These are phyloP conservation scores for Calypte anna DNA, from an alignment of 2,113 vertebrate genomes.

Conservation along the genomic window DNA sequence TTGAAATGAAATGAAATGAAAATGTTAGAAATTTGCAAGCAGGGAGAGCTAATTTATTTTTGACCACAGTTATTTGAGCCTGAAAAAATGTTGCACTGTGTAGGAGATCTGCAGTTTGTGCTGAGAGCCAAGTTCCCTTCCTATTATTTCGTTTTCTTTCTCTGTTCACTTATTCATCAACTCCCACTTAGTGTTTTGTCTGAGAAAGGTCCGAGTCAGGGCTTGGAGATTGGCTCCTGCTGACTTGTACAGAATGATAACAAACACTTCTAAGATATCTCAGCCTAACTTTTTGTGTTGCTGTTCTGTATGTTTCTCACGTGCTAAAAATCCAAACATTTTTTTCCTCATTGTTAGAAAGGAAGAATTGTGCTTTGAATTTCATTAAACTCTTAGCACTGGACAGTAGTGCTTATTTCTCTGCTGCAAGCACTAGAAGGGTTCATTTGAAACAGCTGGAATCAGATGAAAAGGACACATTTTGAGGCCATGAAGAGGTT, in stretches of 20 bases:
- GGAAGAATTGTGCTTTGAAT: background rate
- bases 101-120: conserved; percentile 4
- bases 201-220: conserved; percentile 9
- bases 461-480: conserved; percentile 10
- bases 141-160: background rate
- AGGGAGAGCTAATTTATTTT: background rate
- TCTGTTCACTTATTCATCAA: background rate
- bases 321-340: background rate
- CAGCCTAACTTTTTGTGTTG: conserved; percentile 8
- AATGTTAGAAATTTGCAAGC: background rate
- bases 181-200: conserved; percentile 45
- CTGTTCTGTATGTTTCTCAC: background rate
- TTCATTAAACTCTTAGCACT: background rate
- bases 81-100: background rate
- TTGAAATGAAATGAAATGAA: background rate
- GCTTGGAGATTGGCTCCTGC: background rate
- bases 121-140: conserved; percentile 3
- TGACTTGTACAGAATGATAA: background rate
- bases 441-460: conserved; percentile 41
- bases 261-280: background rate
- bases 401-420: background rate
- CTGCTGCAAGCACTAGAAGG: background rate
- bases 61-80: background rate
- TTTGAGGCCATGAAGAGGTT: conserved; percentile 50
- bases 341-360: background rate